Conservation (phyloP, 2,113 vertebrate species). For the Thoracochromis brauschi region DNA sequence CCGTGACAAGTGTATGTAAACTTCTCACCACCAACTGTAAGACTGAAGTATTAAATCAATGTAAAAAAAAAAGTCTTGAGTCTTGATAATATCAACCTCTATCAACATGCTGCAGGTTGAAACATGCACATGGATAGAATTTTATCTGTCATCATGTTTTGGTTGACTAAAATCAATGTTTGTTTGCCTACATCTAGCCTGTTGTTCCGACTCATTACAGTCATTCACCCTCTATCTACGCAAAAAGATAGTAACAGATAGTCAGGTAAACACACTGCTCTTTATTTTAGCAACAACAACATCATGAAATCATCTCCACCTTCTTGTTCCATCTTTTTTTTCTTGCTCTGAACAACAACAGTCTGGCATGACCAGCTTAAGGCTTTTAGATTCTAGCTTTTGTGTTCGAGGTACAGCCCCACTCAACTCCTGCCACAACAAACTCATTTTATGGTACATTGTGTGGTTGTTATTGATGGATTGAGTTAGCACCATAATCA, state of each 20-base stretch:
- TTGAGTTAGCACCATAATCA: conserved; percentile 63
- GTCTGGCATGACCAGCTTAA: conserved; percentile 70
- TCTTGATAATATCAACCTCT: neutral
- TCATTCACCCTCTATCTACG: neutral
- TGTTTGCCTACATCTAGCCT: neutral
- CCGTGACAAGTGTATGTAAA: no score
- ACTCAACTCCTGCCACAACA: conserved; percentile 29
- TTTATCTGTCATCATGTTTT: neutral
- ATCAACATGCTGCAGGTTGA: neutral
- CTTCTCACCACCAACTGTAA: neutral
- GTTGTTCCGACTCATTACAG: neutral
- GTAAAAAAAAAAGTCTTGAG: neutral
- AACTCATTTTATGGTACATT: conserved; percentile 31
- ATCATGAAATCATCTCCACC: conserved; percentile 49
- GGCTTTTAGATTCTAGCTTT: conserved; percentile 68
- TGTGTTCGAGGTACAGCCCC: conserved; percentile 61
- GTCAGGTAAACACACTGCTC: conserved; percentile 68
- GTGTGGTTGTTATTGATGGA: conserved; percentile 28
- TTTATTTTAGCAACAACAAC: conserved; percentile 71
- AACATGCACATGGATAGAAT: neutral
- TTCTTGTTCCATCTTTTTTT: conserved; percentile 14
- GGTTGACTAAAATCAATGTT: neutral
- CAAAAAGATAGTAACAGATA: neutral
- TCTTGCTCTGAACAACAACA: conserved; percentile 63
- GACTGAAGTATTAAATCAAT: neutral